These are phyloP conservation scores for Rana temporaria DNA, from an alignment of 2,113 vertebrate species.

Conservation along the genomic window DNA sequence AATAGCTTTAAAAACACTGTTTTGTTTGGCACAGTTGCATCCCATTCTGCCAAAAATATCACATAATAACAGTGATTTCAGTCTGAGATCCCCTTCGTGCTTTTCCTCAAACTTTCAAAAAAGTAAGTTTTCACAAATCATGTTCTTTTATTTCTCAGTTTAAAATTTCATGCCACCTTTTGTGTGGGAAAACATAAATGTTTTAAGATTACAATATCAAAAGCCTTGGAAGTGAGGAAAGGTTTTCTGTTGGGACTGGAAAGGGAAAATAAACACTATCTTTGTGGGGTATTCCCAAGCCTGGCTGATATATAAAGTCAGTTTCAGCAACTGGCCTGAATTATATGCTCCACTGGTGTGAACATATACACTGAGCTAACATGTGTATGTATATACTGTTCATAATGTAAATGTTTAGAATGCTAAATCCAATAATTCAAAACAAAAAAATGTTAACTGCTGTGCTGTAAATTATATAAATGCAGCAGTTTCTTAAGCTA, in stretches of 20 bases:
- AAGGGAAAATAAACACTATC: slow-evolving; percentile 34
- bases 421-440: slow-evolving; percentile 27
- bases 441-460: neutral
- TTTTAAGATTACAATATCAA: neutral
- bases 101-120: neutral
- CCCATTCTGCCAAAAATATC: slow-evolving; percentile 4
- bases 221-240: slow-evolving; percentile 8
- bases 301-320: neutral
- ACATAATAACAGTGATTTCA: slow-evolving; percentile 10
- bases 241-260: slow-evolving; percentile 4
- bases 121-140: neutral
- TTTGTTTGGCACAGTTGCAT: neutral
- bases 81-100: neutral
- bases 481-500: too few relatives aligned
- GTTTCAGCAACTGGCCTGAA: slow-evolving; percentile 25
- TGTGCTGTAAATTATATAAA: neutral
- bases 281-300: slow-evolving; percentile 28
- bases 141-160: too few relatives aligned
- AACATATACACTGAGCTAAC: slow-evolving; percentile 31
- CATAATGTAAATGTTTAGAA: slow-evolving; percentile 18
- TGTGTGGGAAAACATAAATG: neutral
- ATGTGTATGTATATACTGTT: slow-evolving; percentile 31
- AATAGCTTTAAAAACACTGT: neutral
- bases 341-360: slow-evolving; percentile 40
- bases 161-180: too few relatives aligned